phyloP scores from a whole-genome alignment of 2,113 vertebrate species.

The Etheostoma spectabile region DNA sequence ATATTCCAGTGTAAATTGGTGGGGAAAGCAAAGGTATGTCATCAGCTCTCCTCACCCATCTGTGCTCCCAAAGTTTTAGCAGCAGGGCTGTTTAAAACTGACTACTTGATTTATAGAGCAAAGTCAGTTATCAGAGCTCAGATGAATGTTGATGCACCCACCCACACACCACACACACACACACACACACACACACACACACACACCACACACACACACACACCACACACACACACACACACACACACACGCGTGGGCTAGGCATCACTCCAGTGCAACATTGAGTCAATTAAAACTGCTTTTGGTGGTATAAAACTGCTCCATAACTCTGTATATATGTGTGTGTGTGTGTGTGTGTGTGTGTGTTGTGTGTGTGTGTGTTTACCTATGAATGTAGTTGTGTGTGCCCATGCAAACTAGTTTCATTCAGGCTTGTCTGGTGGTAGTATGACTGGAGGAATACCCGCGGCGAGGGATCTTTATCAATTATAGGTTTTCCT shows the following conservation, averaged over 20 bases:
- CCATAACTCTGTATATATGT: background rate
- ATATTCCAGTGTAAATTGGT: background rate
- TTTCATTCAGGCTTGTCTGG: conserved; percentile 27
- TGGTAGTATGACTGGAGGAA: conserved; percentile 31
- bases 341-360: background rate
- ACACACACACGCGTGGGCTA: conserved; percentile 11
- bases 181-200: background rate
- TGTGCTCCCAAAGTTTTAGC: background rate
- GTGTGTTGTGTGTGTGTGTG: background rate
- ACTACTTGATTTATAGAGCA: conserved; percentile 21
- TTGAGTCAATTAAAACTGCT: conserved; percentile 40
- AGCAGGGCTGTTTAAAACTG: background rate
- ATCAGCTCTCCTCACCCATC: background rate
- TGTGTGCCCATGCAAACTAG: background rate
- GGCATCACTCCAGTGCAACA: conserved; percentile 32
- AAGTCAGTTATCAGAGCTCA: conserved; percentile 20
- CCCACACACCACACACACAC: too few relatives aligned
- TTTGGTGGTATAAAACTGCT: conserved; percentile 25
- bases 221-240: too few relatives aligned
- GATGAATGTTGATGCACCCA: background rate
- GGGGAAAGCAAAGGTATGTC: background rate
- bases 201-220: background rate
- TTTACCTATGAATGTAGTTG: background rate
- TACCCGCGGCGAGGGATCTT: background rate
- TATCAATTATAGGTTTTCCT: conserved; percentile 54